A percentile compares a stretch with the other conserved stretches of the same genome.
phyloP scores from a whole-genome alignment of 2,113 vertebrate species.

The Caranx melampygus region DNA sequence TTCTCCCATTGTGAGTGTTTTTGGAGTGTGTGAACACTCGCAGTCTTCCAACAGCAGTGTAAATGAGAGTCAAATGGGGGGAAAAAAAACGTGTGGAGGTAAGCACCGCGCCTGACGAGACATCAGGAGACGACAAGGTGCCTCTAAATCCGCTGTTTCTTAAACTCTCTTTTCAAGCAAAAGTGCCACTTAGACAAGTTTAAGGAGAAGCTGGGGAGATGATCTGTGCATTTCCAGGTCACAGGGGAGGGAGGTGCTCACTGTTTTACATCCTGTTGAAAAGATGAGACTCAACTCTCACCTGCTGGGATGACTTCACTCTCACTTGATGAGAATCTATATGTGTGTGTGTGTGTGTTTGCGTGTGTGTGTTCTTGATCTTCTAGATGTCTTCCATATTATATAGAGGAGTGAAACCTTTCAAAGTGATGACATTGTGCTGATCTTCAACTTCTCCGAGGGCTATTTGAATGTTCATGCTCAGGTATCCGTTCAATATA shows the following conservation, averaged over 20 bases:
- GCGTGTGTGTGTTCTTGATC: constrained; percentile 12
- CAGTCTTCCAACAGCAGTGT: constrained; percentile 23
- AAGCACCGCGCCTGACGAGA: constrained; percentile 91
- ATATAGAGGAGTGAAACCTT: constrained; percentile 28
- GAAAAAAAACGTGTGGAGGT: constrained; percentile 77
- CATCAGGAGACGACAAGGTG: constrained; percentile 88
- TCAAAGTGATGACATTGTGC: constrained; percentile 29
- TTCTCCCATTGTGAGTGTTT: constrained; percentile 17
- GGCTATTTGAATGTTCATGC: constrained; percentile 47
- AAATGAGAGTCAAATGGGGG: constrained; percentile 36
- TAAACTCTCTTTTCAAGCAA: constrained; percentile 85
- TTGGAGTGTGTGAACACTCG: constrained; percentile 24
- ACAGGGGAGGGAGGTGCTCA: constrained; percentile 90
- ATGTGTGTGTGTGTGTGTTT: neutral
- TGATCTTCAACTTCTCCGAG: constrained; percentile 22
- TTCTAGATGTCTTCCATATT: constrained; percentile 18
- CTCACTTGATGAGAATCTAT: constrained; percentile 77
- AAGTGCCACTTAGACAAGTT: constrained; percentile 97
- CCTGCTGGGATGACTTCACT: constrained; percentile 92
- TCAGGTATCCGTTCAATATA: constrained; percentile 42
- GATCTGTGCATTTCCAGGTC: constrained; percentile 92
- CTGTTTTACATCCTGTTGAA: constrained; percentile 90
- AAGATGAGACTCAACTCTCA: constrained; percentile 91
- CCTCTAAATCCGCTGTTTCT: constrained; percentile 88
- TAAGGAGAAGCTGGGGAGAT: constrained; percentile 92